These are phyloP conservation scores for Turritopsis rubra DNA, from an alignment of 30 jellyfish, hydroid and myxozoan genomes.

Conservation along the genomic window DNA sequence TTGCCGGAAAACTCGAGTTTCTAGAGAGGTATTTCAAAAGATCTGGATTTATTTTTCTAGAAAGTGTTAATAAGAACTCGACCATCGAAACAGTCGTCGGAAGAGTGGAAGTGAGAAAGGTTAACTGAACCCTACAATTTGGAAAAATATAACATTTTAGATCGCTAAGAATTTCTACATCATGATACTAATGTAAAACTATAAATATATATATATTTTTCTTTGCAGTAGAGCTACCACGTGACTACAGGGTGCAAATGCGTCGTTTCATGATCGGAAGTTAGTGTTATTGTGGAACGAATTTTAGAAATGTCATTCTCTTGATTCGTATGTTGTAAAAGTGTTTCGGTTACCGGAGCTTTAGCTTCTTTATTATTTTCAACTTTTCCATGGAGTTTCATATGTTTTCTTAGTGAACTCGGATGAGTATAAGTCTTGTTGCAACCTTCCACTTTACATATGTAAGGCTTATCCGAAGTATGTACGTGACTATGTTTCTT, in stretches of 20 bases:
- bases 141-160: no score
- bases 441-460: constrained; percentile 91
- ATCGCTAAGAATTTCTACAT: no score
- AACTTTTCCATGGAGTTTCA: constrained; percentile 87
- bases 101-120: no score
- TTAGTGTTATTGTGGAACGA: constrained; percentile 12
- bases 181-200: no score
- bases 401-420: constrained; percentile 86
- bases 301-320: constrained; percentile 8
- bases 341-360: constrained; percentile 22
- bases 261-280: constrained; percentile 6
- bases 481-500: constrained; percentile 98
- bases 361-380: constrained; percentile 21
- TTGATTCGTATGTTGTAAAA: constrained; percentile 2
- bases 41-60: background rate
- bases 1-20: background rate
- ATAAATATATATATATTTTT: no score
- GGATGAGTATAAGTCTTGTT: constrained; percentile 97
- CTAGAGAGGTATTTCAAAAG: no score
- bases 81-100: background rate
- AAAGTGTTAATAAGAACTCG: background rate
- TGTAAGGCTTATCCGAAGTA: constrained; percentile 95
- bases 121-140: no score
- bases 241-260: constrained; percentile 17
- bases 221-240: constrained; percentile 13